phyloP scores from a whole-genome alignment of 2,888 invertebrate genomes.

The Erebia aethiops region DNA sequence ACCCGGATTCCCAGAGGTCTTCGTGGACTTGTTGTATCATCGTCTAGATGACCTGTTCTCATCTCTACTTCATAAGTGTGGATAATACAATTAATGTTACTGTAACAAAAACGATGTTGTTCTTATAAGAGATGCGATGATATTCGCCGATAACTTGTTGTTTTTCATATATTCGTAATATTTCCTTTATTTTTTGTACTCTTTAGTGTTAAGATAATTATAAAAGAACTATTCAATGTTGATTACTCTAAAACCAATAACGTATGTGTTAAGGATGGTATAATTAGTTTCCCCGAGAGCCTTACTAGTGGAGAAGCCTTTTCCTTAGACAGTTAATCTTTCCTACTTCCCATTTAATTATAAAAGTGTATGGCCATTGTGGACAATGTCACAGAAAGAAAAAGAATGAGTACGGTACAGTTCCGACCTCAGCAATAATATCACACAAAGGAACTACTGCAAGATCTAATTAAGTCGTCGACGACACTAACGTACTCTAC shows the following conservation, averaged over 20 bases:
- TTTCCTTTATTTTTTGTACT: constrained; percentile 84
- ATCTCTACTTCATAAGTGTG: constrained; percentile 70
- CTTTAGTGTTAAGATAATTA: constrained; percentile 82
- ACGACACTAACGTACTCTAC: constrained; percentile 54
- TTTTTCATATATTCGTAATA: constrained; percentile 82
- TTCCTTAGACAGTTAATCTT: constrained; percentile 74
- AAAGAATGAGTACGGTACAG: constrained; percentile 35
- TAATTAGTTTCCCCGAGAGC: constrained; percentile 81
- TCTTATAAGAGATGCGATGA: constrained; percentile 80
- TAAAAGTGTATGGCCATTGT: constrained; percentile 50
- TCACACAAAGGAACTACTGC: constrained; percentile 37
- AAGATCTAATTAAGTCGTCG: constrained; percentile 51
- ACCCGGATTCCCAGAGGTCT: constrained; percentile 38
- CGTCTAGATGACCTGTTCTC: constrained; percentile 55
- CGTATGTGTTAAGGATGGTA: constrained; percentile 76
- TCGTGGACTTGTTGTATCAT: constrained; percentile 43
- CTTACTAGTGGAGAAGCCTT: constrained; percentile 78
- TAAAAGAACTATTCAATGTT: constrained; percentile 83
- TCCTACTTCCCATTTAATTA: constrained; percentile 50
- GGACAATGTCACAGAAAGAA: constrained; percentile 48
- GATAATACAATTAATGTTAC: constrained; percentile 75
- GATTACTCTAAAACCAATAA: constrained; percentile 82
- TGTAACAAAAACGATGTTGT: constrained; percentile 80
- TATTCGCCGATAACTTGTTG: constrained; percentile 80
- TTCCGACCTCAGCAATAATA: constrained; percentile 28